phyloP scores from a whole-genome alignment of 2,888 invertebrate species.

The Drosophila trichaetosa region DNA sequence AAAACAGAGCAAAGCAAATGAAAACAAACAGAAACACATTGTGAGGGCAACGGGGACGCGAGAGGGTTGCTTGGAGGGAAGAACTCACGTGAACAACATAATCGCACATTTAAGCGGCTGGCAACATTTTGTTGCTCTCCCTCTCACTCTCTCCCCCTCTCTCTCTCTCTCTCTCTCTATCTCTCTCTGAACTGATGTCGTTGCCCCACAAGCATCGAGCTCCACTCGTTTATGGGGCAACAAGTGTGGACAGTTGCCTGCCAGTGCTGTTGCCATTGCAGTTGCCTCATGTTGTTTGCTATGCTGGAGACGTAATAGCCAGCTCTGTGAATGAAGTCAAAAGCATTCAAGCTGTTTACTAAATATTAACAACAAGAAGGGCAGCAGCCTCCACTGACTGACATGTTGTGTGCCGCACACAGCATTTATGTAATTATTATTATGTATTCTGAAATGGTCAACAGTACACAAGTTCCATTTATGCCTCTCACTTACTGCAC shows the following conservation, averaged over 20 bases:
- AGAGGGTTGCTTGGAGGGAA: background rate
- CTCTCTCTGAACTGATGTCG: conserved; percentile 16
- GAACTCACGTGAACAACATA: conserved; percentile 62
- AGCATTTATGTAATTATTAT: conserved; percentile 3
- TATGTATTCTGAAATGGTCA: conserved; percentile 1
- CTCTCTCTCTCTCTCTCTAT: background rate
- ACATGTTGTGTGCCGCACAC: conserved; percentile 1
- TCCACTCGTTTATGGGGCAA: conserved; percentile 47
- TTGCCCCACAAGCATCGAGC: conserved; percentile 33
- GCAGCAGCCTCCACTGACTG: conserved; percentile 12
- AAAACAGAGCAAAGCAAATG: conserved; percentile 21
- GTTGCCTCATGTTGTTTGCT: conserved; percentile 13
- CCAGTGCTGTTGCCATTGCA: conserved; percentile 13
- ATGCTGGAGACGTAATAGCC: conserved; percentile 35
- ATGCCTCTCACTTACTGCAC: background rate
- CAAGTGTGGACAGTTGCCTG: conserved; percentile 54
- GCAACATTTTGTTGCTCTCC: conserved; percentile 38
- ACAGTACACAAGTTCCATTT: background rate
- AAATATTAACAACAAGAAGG: conserved; percentile 36
- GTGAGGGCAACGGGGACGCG: background rate
- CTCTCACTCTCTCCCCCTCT: background rate
- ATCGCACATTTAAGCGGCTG: conserved; percentile 64
- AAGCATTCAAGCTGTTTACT: conserved; percentile 40
- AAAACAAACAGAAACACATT: conserved; percentile 36
- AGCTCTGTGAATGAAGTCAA: conserved; percentile 39